phyloP scores from a whole-genome alignment of 2,797 vertebrate genomes.

The Enteromius thamalakanensis region DNA sequence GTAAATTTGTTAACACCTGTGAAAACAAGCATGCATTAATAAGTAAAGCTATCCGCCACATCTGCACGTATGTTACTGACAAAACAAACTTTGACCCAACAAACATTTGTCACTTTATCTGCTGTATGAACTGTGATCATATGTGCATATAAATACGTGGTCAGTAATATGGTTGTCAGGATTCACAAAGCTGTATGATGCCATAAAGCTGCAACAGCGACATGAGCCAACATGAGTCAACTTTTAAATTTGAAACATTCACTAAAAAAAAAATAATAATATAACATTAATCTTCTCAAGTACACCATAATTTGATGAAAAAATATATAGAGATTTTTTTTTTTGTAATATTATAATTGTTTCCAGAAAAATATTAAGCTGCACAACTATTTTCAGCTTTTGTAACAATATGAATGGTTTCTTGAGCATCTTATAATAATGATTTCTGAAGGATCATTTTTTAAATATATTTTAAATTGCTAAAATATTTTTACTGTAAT shows the following conservation, averaged over 20 bases:
- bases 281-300: neutral
- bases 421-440: neutral
- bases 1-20: slow-evolving; percentile 98
- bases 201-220: neutral
- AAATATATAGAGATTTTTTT: too few relatives aligned
- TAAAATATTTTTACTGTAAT: neutral
- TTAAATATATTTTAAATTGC: neutral
- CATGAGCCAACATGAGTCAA: neutral
- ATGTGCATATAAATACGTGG: slow-evolving; percentile 16
- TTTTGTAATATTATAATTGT: too few relatives aligned
- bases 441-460: neutral
- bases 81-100: slow-evolving; percentile 41
- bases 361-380: neutral
- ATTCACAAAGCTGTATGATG: neutral
- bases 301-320: neutral
- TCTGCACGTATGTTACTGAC: slow-evolving; percentile 53
- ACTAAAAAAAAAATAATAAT: neutral
- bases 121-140: slow-evolving; percentile 40
- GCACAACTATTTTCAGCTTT: neutral
- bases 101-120: slow-evolving; percentile 33
- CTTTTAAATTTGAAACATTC: neutral
- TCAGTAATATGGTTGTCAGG: neutral
- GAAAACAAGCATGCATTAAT: slow-evolving; percentile 71
- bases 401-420: neutral
- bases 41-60: slow-evolving; percentile 64